Evolutionary conservation across 2,113 vertebrate species (phyloP).

Genomic region (Sorex araneus): DNA sequence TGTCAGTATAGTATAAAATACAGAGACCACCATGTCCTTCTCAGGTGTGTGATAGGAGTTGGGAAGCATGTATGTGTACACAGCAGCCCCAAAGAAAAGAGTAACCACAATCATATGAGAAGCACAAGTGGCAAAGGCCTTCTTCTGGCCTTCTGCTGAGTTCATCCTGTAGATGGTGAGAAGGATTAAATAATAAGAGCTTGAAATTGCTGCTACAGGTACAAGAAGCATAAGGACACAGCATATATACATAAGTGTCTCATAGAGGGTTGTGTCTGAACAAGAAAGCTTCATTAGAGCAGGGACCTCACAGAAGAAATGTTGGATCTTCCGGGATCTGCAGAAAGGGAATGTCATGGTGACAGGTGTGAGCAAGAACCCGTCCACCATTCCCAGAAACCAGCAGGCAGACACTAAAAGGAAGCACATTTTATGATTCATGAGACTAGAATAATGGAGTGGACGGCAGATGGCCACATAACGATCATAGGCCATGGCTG

Average conservation of each 20-base stretch:
- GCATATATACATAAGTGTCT: slow-evolving; percentile 27
- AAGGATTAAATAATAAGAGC: slow-evolving; percentile 13
- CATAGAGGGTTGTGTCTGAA: background rate
- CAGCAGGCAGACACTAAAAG: slow-evolving; percentile 12
- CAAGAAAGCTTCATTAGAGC: slow-evolving; percentile 54
- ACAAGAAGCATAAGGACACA: slow-evolving; percentile 57
- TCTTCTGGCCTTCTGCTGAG: background rate
- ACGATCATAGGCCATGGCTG: slow-evolving; percentile 69
- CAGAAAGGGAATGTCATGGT: slow-evolving; percentile 50
- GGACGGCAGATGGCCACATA: slow-evolving; percentile 71
- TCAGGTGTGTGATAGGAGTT: background rate
- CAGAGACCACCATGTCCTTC: slow-evolving; percentile 48
- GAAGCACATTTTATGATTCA: background rate
- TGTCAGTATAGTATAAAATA: slow-evolving; percentile 66
- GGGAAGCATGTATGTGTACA: slow-evolving; percentile 65
- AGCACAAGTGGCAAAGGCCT: slow-evolving; percentile 59
- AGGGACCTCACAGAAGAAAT: slow-evolving; percentile 64
- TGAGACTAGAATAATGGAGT: slow-evolving; percentile 43
- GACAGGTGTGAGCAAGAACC: slow-evolving; percentile 5
- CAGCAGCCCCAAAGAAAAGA: slow-evolving; percentile 46
- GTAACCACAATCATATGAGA: slow-evolving; percentile 67
- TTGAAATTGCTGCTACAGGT: slow-evolving; percentile 1
- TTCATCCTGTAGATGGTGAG: slow-evolving; percentile 43
- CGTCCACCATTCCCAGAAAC: slow-evolving; percentile 54
- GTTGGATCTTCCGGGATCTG: background rate